Conservation (phyloP, 2,113 vertebrate species). For the Lepus americanus region DNA sequence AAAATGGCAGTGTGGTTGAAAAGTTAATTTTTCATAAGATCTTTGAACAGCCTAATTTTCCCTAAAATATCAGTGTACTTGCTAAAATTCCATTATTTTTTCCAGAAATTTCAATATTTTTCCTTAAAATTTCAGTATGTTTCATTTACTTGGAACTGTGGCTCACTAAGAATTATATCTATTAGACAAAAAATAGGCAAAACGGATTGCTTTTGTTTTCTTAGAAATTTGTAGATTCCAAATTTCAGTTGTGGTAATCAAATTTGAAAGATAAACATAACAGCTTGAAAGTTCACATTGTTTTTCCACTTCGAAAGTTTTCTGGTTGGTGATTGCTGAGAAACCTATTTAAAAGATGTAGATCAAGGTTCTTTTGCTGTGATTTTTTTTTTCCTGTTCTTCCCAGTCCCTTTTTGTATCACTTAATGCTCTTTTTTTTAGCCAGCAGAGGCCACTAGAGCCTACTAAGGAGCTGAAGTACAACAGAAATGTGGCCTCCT, state of each 20-base stretch:
- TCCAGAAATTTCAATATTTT: background rate
- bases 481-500: background rate
- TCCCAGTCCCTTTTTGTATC: conserved; percentile 9
- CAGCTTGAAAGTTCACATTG: conserved; percentile 43
- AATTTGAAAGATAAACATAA: conserved; percentile 9
- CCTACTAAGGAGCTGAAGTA: background rate
- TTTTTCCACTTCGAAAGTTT: conserved; percentile 50
- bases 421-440: conserved; percentile 10
- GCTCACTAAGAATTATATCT: background rate
- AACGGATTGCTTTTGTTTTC: conserved; percentile 60
- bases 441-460: conserved; percentile 50
- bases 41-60: conserved; percentile 22
- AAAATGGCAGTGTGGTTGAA: background rate
- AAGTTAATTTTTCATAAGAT: conserved; percentile 45
- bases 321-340: conserved; percentile 22
- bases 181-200: background rate
- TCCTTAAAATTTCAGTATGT: conserved; percentile 8
- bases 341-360: conserved; percentile 23
- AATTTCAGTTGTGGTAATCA: conserved; percentile 14
- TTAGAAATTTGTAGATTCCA: conserved; percentile 30
- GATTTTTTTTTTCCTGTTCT: background rate
- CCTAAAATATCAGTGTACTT: background rate
- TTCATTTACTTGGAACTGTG: conserved; percentile 20
- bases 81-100: background rate
- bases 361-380: background rate